phyloP scores from a whole-genome alignment of 2,113 vertebrate species.

The Neofelis nebulosa region DNA sequence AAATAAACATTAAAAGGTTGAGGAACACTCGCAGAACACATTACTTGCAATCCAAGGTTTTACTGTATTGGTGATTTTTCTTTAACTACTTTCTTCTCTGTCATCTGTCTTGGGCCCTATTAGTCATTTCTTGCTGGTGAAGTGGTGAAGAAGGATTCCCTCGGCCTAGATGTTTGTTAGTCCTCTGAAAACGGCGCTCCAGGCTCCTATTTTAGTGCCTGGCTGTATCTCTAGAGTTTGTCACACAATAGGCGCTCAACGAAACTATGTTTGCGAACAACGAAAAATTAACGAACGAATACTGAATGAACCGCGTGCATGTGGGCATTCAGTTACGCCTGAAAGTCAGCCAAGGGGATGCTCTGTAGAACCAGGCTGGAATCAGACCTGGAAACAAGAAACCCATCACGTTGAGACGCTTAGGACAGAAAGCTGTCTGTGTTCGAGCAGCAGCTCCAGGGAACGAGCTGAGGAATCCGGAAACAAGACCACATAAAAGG shows the following conservation, averaged over 20 bases:
- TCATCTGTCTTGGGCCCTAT: neutral
- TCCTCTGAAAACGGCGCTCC: neutral
- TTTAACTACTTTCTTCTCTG: neutral
- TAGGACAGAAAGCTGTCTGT: neutral
- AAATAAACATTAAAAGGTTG: too few species aligned
- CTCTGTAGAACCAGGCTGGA: neutral
- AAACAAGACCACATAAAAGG: conserved; percentile 37
- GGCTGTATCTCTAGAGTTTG: neutral
- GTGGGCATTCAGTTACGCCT: neutral
- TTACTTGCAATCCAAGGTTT: too few species aligned
- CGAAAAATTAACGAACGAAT: conserved; percentile 6
- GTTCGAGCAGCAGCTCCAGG: neutral
- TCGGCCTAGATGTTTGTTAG: neutral
- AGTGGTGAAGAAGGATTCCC: neutral
- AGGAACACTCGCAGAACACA: too few species aligned
- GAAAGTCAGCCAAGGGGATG: neutral
- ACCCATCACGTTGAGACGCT: neutral
- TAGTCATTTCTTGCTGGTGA: neutral
- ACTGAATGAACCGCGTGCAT: conserved; percentile 18
- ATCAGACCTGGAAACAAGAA: neutral
- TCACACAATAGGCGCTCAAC: neutral
- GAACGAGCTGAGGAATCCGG: neutral
- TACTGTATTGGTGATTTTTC: neutral
- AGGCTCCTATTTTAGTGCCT: neutral
- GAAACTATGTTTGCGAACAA: conserved; percentile 6